phyloP scores from a whole-genome alignment of 1,140 invertebrate species.

The Drosophila teissieri region DNA sequence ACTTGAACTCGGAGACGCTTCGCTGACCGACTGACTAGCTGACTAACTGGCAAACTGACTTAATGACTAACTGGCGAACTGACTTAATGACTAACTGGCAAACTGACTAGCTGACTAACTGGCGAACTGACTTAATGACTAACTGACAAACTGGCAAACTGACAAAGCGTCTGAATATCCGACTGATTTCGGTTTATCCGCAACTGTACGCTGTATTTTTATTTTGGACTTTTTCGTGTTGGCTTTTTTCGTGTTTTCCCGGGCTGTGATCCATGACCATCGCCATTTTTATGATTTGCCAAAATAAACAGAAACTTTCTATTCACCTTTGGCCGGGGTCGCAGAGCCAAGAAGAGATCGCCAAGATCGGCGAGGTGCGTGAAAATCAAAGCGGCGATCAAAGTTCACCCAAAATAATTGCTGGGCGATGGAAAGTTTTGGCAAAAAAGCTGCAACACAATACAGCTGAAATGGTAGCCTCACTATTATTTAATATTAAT shows the following conservation, averaged over 20 bases:
- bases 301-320: slow-evolving; percentile 68
- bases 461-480: neutral
- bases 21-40: slow-evolving; percentile 55
- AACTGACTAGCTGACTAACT: too few species aligned
- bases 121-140: neutral
- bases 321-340: slow-evolving; percentile 18
- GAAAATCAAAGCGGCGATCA: slow-evolving; percentile 25
- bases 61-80: too few species aligned
- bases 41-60: neutral
- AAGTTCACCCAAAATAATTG: slow-evolving; percentile 19
- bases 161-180: neutral
- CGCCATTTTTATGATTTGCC: slow-evolving; percentile 80
- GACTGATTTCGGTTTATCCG: slow-evolving; percentile 36
- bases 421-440: slow-evolving; percentile 18
- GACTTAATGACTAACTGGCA: too few species aligned
- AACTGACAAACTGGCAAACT: neutral
- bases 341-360: slow-evolving; percentile 53
- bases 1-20: slow-evolving; percentile 67
- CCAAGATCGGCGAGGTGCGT: slow-evolving; percentile 8
- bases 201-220: slow-evolving; percentile 56
- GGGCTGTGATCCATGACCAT: slow-evolving; percentile 76
- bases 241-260: slow-evolving; percentile 10
- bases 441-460: slow-evolving; percentile 2
- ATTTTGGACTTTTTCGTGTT: neutral
- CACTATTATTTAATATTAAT: too few species aligned